Evolutionary conservation across 2,888 invertebrate species (phyloP), one percentile per base, ranked within the genome.

Genomic region (Nudaria mundana): DNA sequence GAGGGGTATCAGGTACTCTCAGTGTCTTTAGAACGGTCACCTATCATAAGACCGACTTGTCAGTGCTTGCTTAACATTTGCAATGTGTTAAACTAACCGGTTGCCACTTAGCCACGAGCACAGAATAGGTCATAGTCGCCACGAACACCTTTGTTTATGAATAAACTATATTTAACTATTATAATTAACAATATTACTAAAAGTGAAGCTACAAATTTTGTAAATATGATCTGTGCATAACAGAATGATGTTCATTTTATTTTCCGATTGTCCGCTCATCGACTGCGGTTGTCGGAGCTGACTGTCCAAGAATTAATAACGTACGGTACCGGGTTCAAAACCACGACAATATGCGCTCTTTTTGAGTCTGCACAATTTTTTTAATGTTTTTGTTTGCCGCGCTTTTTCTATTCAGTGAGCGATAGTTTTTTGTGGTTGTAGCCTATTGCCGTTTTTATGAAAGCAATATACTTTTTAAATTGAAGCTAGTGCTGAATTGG

Each of bases 221-320:
- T 70, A 72, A 76, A 76, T 64, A 77, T 77, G 69, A 76, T 75
- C 58, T 69, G 57, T 44, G 40, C 62, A 61, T 66, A 85, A 85
- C 85, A 85, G 81, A 86, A 81, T 86, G 71, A 83, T 85, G 76
- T 83, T 81, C 78, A 81, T 86, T 88, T 88, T 82, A 86, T 86
- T 86, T 85, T 85, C 80, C 85, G 76, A 85, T 86, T 81, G 81
- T 71, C 52, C 70, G n/a, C n/a, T n/a, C n/a, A n/a, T n/a, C n/a
- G n/a, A 43, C 55, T 81, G 85, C 77, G 85, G 84, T 82, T 59
- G 62, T 58, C 64, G 66, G 66, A 48, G 56, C 62, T 58, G 77
- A 55, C 68, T 74, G 77, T 71, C 82, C 85, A 85, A 84, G 86
- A 82, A 84, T 86, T 86, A 87, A 87, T 85, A 84, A 80, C 81